Evolutionary conservation across 2,113 vertebrate genomes (phyloP).

Genomic region (Danio rerio): GRCz12tu NC_133184.1:8812501-8813000

Average conservation of each 20-base stretch:
- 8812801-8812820: too few relatives aligned
- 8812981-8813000: too few relatives aligned
- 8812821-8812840: too few relatives aligned
- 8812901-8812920: too few relatives aligned
- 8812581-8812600: conserved; percentile 12
- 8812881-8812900: too few relatives aligned
- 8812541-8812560: neutral
- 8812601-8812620: neutral
- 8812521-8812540: conserved; percentile 30
- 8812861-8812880: too few relatives aligned
- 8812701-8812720: neutral
- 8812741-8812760: neutral
- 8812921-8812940: too few relatives aligned
- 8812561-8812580: neutral
- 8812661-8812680: neutral
- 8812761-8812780: too few relatives aligned
- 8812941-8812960: too few relatives aligned
- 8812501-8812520: conserved; percentile 27
- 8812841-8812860: too few relatives aligned
- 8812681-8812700: neutral
- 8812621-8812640: conserved; percentile 13
- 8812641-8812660: neutral
- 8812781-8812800: too few relatives aligned
- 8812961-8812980: too few relatives aligned
- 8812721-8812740: neutral